Evolutionary conservation across 2,888 invertebrate species (phyloP).

Genomic region (Drosophila dives): DNA sequence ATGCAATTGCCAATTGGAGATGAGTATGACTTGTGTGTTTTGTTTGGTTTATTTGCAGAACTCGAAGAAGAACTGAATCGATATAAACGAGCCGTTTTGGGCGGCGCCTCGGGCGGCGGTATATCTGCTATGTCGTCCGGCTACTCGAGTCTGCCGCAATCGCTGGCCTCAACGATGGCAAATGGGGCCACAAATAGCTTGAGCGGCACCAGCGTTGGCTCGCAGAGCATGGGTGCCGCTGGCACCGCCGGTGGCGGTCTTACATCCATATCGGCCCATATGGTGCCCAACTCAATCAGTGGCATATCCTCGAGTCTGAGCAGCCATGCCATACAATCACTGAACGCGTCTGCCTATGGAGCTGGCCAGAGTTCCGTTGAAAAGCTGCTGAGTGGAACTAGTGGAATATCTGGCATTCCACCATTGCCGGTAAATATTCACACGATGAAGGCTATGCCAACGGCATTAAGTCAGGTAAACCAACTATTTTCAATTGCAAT

Average conservation of each 20-base stretch:
- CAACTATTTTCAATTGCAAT: constrained; percentile 81
- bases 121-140: constrained; percentile 71
- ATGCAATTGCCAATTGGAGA: background rate
- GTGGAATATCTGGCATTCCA: constrained; percentile 84
- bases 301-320: constrained; percentile 89
- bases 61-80: constrained; percentile 84
- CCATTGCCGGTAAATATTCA: constrained; percentile 85
- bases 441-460: constrained; percentile 85
- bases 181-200: constrained; percentile 76
- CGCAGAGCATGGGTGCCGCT: constrained; percentile 59
- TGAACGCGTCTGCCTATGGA: constrained; percentile 85
- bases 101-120: constrained; percentile 71
- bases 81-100: constrained; percentile 82
- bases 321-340: constrained; percentile 88
- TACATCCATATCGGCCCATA: constrained; percentile 79
- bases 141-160: constrained; percentile 80
- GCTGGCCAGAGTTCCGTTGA: constrained; percentile 85
- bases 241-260: constrained; percentile 58
- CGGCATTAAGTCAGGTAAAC: constrained; percentile 85
- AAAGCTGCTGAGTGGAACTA: constrained; percentile 85
- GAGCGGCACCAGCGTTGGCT: constrained; percentile 71
- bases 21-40: background rate
- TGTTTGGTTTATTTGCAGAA: constrained; percentile 56
- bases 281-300: constrained; percentile 83
- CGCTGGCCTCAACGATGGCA: constrained; percentile 77